Evolutionary conservation across 2,113 vertebrate genomes (phyloP).

Genomic region (Anolis sagrei): DNA sequence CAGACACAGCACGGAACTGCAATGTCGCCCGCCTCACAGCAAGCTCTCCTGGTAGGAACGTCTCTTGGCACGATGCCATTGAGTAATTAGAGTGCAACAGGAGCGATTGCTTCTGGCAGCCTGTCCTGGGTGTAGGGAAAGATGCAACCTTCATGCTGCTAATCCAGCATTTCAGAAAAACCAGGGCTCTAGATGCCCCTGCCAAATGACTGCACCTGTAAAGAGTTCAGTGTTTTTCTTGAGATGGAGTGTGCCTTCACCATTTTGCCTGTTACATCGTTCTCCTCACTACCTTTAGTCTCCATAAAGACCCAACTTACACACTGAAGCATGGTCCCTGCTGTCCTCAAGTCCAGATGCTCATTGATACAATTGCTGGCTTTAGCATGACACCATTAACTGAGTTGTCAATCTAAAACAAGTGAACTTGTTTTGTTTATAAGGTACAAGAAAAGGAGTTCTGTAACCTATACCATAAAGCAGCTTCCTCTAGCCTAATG

Average conservation of each 20-base stretch:
- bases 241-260: not conserved
- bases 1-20: not conserved
- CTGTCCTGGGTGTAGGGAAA: conserved; percentile 3
- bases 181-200: not conserved
- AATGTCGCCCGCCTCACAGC: not conserved
- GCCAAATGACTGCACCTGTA: not conserved
- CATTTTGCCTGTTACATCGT: not conserved
- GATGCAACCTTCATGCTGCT: conserved; percentile 18
- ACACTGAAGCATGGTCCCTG: not conserved
- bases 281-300: not conserved
- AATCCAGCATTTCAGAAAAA: conserved; percentile 21
- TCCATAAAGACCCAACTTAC: not conserved
- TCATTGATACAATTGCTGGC: not conserved
- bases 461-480: not conserved
- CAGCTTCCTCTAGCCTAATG: not conserved
- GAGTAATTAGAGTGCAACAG: conserved; percentile 31
- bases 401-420: not conserved
- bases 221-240: not conserved
- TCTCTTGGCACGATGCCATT: conserved; percentile 16
- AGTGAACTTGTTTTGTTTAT: not conserved
- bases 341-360: no score
- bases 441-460: not conserved
- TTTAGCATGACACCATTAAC: not conserved
- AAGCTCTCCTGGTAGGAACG: not conserved
- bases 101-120: conserved; percentile 34